Evolutionary conservation across 2,888 invertebrate species (phyloP), one percentile per base, ranked within the genome.

Genomic region (Archaeoteleia sp.): DNA sequence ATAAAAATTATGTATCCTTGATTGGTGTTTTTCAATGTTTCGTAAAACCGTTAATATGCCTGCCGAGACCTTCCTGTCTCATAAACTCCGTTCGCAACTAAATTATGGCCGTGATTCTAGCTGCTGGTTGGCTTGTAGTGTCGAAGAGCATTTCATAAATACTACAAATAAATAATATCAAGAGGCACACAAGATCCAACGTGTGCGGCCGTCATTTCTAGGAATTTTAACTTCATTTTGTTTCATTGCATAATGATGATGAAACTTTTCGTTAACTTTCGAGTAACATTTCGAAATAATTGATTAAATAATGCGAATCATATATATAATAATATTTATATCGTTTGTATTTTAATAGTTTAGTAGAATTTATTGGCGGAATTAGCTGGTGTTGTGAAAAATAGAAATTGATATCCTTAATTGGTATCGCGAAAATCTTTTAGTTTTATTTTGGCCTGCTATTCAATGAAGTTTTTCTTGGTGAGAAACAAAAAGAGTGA

Each of bases 101-200:
- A 77, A 74, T 76, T 76, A 78, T 67, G 67, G 25, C 71, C 35
- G 40, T 40, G 39, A 40, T 45, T 53, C 67, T 54, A 54, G 57
- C 60, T 23, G 7, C 25, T 45, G 32, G 40, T 61, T 45, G 34
- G 30, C 34, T 35, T 46, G 25, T 48, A 60, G 46, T 42, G 49
- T 71, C 61, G 32, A 53, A 39, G 9, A 8, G 32, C 32, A 45
- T 69, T 66, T 53, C 65, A 61, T 58, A 49, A 66, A 73, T 54
- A 65, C 48, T 14, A 14, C 43, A 67, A 58, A 73, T 74, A 71
- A 76, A 73, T 73, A 75, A 75, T 69, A n/a, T n/a, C n/a, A n/a
- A n/a, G n/a, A n/a, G n/a, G n/a, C n/a, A n/a, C n/a, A n/a, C n/a
- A n/a, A n/a, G n/a, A 66, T 46, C 60, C 57, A 14, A 42, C 35